Evolutionary conservation across 2,113 vertebrate species (phyloP).

Genomic region (Gavialis gangeticus): DNA sequence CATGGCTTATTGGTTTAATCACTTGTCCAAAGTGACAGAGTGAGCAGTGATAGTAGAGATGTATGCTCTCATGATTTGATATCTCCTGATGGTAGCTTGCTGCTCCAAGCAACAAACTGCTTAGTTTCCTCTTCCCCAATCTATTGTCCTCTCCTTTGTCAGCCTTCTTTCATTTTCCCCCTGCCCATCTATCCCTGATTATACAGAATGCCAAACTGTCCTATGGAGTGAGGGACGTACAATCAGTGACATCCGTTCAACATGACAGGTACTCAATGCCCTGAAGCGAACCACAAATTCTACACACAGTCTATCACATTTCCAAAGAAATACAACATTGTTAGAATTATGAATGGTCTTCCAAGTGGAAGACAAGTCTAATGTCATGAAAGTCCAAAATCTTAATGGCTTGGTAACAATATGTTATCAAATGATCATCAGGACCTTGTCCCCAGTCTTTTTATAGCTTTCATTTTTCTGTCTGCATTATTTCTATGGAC

Average conservation of each 20-base stretch:
- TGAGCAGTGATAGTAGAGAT: neutral
- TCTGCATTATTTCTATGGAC: too few species aligned
- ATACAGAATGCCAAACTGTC: neutral
- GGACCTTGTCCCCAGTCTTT: too few species aligned
- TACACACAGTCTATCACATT: neutral
- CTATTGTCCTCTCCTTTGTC: neutral
- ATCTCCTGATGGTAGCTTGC: neutral
- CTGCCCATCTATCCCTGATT: neutral
- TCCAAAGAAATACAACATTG: neutral
- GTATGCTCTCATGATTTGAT: accelerated
- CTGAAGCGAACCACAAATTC: neutral
- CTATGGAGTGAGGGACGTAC: neutral
- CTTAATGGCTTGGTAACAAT: too few species aligned
- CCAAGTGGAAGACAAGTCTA: too few species aligned
- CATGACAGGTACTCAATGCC: accelerated
- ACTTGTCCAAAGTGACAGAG: neutral
- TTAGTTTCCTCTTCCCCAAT: accelerated
- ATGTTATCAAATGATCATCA: too few species aligned
- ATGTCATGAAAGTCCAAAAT: too few species aligned
- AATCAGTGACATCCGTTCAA: neutral
- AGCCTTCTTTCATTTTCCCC: accelerated
- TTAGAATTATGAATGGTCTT: neutral
- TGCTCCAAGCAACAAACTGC: accelerated
- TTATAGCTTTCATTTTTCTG: too few species aligned
- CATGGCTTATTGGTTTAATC: too few species aligned